Conservation (phyloP, 2,113 vertebrate genomes). For the Prunella fulvescens region DNA sequence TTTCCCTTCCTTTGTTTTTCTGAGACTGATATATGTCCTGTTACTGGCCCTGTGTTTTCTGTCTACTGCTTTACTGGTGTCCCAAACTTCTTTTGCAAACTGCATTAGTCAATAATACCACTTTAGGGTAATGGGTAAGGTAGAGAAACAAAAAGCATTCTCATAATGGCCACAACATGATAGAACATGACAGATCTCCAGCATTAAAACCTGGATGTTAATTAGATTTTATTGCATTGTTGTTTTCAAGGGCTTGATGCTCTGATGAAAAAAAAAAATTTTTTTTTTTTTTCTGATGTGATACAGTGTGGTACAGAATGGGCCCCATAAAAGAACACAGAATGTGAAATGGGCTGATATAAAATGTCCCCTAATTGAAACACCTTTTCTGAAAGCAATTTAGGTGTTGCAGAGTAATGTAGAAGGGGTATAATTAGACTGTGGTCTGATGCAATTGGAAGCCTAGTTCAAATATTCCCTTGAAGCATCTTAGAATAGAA, state of each 20-base stretch:
- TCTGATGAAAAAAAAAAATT: neutral
- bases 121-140: neutral
- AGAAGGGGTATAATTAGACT: constrained; percentile 29
- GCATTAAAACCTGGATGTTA: neutral
- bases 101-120: neutral
- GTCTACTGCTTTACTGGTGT: neutral
- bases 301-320: neutral
- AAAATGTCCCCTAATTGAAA: constrained; percentile 49
- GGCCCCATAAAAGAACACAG: neutral
- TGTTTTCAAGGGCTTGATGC: constrained; percentile 6
- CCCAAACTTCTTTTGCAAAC: neutral
- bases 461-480: constrained; percentile 22
- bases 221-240: constrained; percentile 24
- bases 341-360: neutral
- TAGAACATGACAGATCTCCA: neutral
- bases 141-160: neutral
- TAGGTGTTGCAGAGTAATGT: constrained; percentile 16
- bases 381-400: constrained; percentile 46
- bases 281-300: neutral
- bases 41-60: neutral
- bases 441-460: constrained; percentile 4
- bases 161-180: neutral
- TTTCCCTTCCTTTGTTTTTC: neutral
- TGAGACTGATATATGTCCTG: no score
- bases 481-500: neutral